Evolutionary conservation across 2,113 vertebrate genomes (phyloP).

Genomic region (Aythya baeri): DNA sequence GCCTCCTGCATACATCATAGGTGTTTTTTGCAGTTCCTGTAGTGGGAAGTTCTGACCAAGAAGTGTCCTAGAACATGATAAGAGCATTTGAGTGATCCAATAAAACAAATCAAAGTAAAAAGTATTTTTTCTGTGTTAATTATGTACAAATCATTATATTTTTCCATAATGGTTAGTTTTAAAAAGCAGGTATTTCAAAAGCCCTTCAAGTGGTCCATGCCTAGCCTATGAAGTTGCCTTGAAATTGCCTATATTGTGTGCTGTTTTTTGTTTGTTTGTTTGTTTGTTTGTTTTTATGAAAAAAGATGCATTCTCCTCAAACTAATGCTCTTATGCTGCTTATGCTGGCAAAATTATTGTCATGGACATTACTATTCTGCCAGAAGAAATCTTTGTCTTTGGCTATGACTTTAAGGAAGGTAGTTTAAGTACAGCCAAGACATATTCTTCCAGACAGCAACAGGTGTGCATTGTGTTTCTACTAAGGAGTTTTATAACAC

Average conservation of each 20-base stretch:
- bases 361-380: neutral
- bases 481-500: neutral
- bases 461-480: neutral
- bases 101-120: neutral
- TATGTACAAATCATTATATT: neutral
- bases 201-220: neutral
- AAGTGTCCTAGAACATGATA: neutral
- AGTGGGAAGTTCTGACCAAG: neutral
- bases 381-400: neutral
- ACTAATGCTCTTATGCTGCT: neutral
- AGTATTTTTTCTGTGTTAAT: neutral
- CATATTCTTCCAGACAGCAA: neutral
- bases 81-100: neutral
- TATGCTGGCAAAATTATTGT: neutral
- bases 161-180: neutral
- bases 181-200: neutral
- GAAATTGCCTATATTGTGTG: too few species aligned
- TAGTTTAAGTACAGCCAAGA: neutral
- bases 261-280: neutral
- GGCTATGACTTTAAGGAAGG: neutral
- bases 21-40: neutral
- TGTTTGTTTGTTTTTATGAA: neutral
- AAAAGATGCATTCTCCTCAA: neutral
- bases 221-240: accelerated
- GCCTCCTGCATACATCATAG: accelerated